Conservation (phyloP, 2,797 vertebrate species). For the Denticeps clupeoides region DNA sequence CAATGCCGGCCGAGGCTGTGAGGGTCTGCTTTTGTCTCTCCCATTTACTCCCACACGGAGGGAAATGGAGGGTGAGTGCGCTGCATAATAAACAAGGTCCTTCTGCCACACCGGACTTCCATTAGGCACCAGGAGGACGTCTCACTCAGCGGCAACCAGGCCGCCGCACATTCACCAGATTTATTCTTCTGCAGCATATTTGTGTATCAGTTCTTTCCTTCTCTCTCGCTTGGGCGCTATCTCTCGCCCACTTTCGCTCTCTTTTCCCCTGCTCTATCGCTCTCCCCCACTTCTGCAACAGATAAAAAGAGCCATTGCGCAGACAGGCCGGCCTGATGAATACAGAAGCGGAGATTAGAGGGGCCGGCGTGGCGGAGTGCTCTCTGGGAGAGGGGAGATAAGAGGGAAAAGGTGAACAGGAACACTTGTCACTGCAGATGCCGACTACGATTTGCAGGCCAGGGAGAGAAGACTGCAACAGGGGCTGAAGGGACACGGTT, state of each 20-base stretch:
- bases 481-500: no score
- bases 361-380: constrained; percentile 16
- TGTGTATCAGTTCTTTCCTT: constrained; percentile 22
- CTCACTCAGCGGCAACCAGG: constrained; percentile 1
- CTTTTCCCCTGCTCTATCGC: constrained; percentile 2
- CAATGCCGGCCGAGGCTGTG: constrained; percentile 14
- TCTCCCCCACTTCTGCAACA: constrained; percentile 13
- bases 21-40: constrained; percentile 17
- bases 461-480: constrained; percentile 13
- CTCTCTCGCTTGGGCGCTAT: no score
- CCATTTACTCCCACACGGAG: constrained; percentile 19
- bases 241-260: no score
- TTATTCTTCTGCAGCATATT: constrained; percentile 19
- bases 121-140: constrained; percentile 11
- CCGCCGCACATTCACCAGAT: constrained; percentile 11
- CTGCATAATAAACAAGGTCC: constrained; percentile 16
- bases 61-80: constrained; percentile 9
- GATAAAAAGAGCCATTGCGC: constrained; percentile 39
- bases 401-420: constrained; percentile 72
- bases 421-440: constrained; percentile 72
- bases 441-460: constrained; percentile 55
- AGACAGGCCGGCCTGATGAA: constrained; percentile 32
- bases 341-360: constrained; percentile 28
- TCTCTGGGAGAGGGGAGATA: constrained; percentile 64
- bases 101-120: constrained; percentile 8